Base-by-base conservation (phyloP, 2,797 vertebrate species). In the Falco peregrinus region DNA sequence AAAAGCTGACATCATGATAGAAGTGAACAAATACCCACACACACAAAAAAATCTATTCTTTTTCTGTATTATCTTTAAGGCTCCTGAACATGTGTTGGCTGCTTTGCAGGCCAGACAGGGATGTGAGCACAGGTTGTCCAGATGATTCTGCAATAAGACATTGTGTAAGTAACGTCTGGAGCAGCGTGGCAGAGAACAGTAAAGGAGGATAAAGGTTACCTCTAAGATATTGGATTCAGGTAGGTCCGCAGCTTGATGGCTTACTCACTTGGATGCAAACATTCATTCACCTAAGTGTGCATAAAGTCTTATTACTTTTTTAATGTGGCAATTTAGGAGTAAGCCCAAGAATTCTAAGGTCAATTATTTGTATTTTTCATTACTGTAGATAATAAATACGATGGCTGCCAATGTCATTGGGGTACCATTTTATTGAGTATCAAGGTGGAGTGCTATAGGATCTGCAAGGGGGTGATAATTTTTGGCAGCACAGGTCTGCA, bases 361-460 rank as follows among this genome's bases (percentile, higher is more conserved):
- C n/a, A 94, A 84, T 76, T 89, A 83, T 91, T 96, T 90, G 68
- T 89, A 75, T 90, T 89, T 94, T 91, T 89, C 61, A 84, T 93
- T 95, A 84, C 45, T 64, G 29, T 82, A 47, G 56, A 31, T 90
- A 85, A 79, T 91, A 94, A 95, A 87, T 89, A 90, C 84, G 75
- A 79, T 84, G 43, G 15, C 63, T 95, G 63, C 41, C 81, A 65
- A 18, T 83, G 77, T 68, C 74, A 75, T 43, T 69, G 64, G 82
- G 61, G 71, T 67, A 81, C 41, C 25, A 35, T 93, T 92, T 95
- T 59, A 69, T 25, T 41, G 59, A 79, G 8, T 63, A 35, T 75
- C 75, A 92, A 86, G n/a, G 56, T 87, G 33, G 47, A 92, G n/a
- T 78, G 24, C 31, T 89, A 13, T 48, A 87, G 69, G 33, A 65